These are phyloP conservation scores for Gastracanthus pulcherrimus DNA, from an alignment of 2,888 invertebrate genomes.

Conservation along the genomic window DNA sequence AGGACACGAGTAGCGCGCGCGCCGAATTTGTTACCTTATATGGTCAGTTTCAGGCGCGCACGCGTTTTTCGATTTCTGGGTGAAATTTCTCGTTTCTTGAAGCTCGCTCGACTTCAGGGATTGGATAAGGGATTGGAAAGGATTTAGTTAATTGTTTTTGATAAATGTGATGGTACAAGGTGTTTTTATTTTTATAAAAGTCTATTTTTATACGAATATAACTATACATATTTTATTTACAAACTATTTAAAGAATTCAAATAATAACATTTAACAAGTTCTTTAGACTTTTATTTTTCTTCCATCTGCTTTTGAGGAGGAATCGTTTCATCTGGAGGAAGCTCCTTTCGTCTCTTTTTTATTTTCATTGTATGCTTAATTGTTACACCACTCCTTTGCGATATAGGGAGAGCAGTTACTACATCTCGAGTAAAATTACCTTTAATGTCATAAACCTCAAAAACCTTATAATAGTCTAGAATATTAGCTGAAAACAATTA, in stretches of 20 bases:
- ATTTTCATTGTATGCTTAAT: constrained; percentile 24
- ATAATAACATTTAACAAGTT: constrained; percentile 15
- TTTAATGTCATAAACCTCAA: constrained; percentile 74
- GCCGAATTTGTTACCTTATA: constrained; percentile 56
- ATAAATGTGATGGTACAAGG: neutral
- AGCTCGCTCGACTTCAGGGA: no score
- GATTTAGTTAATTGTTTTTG: neutral
- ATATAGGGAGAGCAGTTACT: constrained; percentile 11
- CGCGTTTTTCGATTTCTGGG: constrained; percentile 11
- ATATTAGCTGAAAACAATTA: constrained; percentile 77
- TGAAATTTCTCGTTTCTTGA: neutral
- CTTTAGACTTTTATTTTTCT: constrained; percentile 11
- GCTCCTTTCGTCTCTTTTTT: neutral
- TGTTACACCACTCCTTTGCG: constrained; percentile 28
- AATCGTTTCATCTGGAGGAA: no score
- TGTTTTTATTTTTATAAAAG: neutral
- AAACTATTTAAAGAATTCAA: constrained; percentile 29
- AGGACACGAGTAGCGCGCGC: neutral
- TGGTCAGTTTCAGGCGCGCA: constrained; percentile 51
- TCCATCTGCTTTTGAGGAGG: neutral
- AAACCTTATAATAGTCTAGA: constrained; percentile 84
- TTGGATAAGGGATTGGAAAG: no score
- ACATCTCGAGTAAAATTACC: neutral
- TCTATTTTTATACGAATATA: constrained; percentile 20
- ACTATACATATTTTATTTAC: constrained; percentile 49